Evolutionary conservation across 2,888 invertebrate genomes (phyloP), one percentile per base, ranked within the genome.

Genomic region (Melieria crassipennis): DNA sequence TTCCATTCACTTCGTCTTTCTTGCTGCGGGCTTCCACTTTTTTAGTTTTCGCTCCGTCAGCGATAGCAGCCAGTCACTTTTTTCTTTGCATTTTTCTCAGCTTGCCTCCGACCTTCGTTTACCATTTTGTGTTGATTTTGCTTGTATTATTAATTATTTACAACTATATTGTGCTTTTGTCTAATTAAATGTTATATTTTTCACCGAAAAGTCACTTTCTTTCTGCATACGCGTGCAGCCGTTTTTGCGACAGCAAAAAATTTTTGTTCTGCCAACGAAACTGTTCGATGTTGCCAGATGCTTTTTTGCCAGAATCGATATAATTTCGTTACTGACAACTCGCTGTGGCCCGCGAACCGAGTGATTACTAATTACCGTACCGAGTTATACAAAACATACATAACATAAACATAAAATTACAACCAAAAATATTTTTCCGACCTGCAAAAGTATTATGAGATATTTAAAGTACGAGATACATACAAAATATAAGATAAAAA

Each of bases 141-240:
- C 47, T 63, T 30, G 30, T 13, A 16, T 16, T 47, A 48, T n/a
- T 46, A 48, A 10, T 56, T 42, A 42, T 62, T 57, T 66, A 71
- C 48, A 63, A 48, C 16, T 63, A 7, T n/a, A 48, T 63, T 13
- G 10, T 48, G 10, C 11, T 11, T 47, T 48, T 63, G 4, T 6
- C 7, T 48, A 4, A 1, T 58, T 58, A 13, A 13, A 58, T 7
- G 11, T n/a, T n/a, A 5, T 52, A 69, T 46, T 55, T 47, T 11
- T 46, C 9, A 57, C 13, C 58, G 46, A 46, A 50, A 66, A 63
- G 50, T 47, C 50, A 63, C 52, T 64, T 64, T 63, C 58, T 43
- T 13, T 43, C 52, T 63, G 58, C 69, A 65, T 73, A 63, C 64
- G 60, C 58, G 43, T 65, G 61, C 56, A 66, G 66, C 60, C 62